Evolutionary conservation across 2,888 invertebrate genomes (phyloP), one percentile per base, ranked within the genome.

Genomic region (Malthinus flaveolus): DNA sequence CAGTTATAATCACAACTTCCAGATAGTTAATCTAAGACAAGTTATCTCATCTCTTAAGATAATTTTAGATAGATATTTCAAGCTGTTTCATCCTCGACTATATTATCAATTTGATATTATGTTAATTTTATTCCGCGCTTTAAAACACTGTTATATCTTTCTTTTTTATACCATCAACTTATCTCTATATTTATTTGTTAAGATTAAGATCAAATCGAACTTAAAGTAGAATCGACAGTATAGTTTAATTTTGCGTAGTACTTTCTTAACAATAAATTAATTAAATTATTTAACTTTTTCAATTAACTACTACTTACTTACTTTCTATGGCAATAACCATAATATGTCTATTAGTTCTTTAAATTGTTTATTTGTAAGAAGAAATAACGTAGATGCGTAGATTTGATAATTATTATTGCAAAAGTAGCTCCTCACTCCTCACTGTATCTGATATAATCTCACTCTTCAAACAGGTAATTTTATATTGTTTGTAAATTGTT

Each of bases 1-100:
- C 55, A 55, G 49, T 55, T 55, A 55, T 15, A 44, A 23, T 5
- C 2, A 55, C 49, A 55, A 49, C 49, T 55, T 49, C 49, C 44
- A 44, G 34, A 49, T 49, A 34, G 49, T 55, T 49, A 31, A 31
- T 45, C 31, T 35, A 35, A 45, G 55, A 55, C 55, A 53, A 47
- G 53, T 53, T 53, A 53, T 53, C 12, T 31, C 5, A 53, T 53
- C 12, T 31, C 5, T 23, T 2, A 8, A 46, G 52, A 53, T 49
- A 49, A 49, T 54, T 54, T 47, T 33, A 48, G 37, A 54, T 39
- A 48, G 39, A 12, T 48, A 36, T 55, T 49, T 55, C 49, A 44
- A 55, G 49, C 35, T 49, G 44, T 42, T 55, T 44, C 15, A 55
- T 55, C 49, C 49, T 33, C 12, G 42, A 42, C 44, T 49, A 49